phyloP scores from a whole-genome alignment of 2,113 vertebrate genomes.

The Symphodus melops region DNA sequence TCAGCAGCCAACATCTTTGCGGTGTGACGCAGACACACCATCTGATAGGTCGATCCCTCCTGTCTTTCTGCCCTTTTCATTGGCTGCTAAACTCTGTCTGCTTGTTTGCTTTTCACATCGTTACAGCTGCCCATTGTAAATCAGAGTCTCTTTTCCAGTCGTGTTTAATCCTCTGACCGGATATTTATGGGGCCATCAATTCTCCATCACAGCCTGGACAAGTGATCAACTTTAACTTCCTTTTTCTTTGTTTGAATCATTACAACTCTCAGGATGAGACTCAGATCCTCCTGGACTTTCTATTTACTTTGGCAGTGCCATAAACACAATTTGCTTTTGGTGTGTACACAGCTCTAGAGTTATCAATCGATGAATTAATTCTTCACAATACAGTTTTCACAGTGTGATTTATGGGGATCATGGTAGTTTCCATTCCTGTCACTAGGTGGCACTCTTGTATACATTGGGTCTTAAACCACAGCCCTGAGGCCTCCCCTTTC shows the following conservation, averaged over 20 bases:
- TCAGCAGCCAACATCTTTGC: conserved; percentile 12
- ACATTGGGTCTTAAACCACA: not conserved
- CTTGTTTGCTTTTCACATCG: conserved; percentile 75
- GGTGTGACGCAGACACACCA: conserved; percentile 4
- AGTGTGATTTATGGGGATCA: not conserved
- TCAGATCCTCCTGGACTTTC: not conserved
- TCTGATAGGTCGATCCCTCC: conserved; percentile 11
- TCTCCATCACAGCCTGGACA: conserved; percentile 9
- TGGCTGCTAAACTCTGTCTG: conserved; percentile 2
- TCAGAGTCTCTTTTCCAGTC: conserved; percentile 20
- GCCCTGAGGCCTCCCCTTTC: conserved; percentile 1
- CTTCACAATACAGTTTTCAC: not conserved
- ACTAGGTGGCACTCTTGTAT: conserved; percentile 40
- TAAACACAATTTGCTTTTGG: no score
- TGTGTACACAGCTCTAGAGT: not conserved
- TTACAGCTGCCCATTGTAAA: conserved; percentile 53
- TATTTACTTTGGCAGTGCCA: not conserved
- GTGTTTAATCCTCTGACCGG: conserved; percentile 36
- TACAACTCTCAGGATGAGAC: not conserved
- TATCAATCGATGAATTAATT: not conserved
- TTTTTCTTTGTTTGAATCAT: conserved; percentile 18
- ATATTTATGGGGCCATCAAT: conserved; percentile 54
- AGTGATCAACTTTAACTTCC: conserved; percentile 39
- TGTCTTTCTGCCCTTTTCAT: conserved; percentile 22
- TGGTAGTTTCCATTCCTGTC: conserved; percentile 16